These are phyloP conservation scores for Athetis lepigone DNA, from an alignment of 2,888 invertebrate species.

Conservation along the genomic window DNA sequence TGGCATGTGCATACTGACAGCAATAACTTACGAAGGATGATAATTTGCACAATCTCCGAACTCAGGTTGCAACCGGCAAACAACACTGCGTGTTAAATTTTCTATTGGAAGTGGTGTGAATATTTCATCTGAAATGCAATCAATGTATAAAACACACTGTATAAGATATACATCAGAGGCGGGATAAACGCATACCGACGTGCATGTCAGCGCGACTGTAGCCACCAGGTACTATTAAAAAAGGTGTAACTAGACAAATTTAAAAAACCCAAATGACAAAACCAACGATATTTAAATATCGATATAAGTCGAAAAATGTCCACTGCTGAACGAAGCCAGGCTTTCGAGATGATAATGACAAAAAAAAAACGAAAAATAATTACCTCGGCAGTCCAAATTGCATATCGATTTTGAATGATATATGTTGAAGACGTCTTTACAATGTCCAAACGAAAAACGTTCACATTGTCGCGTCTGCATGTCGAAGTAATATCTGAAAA, in stretches of 20 bases:
- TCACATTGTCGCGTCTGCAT: conserved; percentile 25
- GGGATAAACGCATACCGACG: not conserved
- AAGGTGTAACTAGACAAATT: too few species aligned
- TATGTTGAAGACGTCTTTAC: conserved; percentile 49
- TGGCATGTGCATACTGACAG: not conserved
- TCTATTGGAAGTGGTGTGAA: conserved; percentile 8
- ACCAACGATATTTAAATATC: too few species aligned
- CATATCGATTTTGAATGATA: conserved; percentile 1
- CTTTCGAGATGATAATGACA: too few species aligned
- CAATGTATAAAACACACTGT: too few species aligned
- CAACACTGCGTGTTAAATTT: conserved; percentile 57
- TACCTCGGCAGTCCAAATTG: conserved; percentile 24
- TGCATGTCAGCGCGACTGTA: too few species aligned
- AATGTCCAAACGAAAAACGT: conserved; percentile 28
- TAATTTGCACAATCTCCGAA: conserved; percentile 79
- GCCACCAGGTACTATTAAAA: too few species aligned
- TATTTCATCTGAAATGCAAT: conserved; percentile 66
- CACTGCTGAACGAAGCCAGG: too few species aligned
- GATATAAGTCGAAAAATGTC: too few species aligned
- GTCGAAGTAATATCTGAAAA: conserved; percentile 56
- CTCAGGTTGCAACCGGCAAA: conserved; percentile 76
- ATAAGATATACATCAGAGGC: not conserved
- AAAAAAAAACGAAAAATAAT: not conserved
- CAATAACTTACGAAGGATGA: conserved; percentile 67
- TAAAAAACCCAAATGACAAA: too few species aligned